Conservation (phyloP, 2,888 invertebrate species). For the Agriopis marginaria region DNA sequence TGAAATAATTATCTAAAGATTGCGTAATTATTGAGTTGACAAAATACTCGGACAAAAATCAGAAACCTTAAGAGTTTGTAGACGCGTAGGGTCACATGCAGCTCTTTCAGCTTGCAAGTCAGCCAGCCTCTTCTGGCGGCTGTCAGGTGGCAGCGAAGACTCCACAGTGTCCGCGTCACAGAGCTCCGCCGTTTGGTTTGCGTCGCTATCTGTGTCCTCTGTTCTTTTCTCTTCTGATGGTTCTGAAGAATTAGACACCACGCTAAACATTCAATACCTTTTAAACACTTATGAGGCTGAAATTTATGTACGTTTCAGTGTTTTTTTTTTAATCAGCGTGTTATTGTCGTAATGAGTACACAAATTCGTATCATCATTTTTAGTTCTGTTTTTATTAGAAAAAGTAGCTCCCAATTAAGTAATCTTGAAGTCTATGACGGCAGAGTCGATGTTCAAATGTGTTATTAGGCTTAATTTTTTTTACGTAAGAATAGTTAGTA, state of each 20-base stretch:
- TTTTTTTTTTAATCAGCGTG: constrained; percentile 11
- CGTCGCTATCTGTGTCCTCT: constrained; percentile 81
- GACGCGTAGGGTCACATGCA: constrained; percentile 92
- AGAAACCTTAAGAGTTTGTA: constrained; percentile 88
- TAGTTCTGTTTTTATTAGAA: not conserved
- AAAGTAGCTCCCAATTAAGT: not conserved
- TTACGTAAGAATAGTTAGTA: too few relatives aligned
- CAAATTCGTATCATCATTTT: constrained; percentile 23
- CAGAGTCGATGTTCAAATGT: not conserved
- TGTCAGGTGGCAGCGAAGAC: constrained; percentile 89
- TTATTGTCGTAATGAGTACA: constrained; percentile 25
- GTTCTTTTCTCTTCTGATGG: constrained; percentile 74
- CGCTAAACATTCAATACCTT: not conserved
- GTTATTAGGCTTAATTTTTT: not conserved
- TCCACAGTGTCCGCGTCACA: constrained; percentile 90
- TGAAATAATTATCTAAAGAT: too few relatives aligned
- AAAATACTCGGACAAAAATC: not conserved
- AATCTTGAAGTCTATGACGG: too few relatives aligned
- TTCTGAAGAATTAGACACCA: constrained; percentile 53
- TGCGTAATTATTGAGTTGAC: not conserved
- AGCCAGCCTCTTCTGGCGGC: constrained; percentile 88
- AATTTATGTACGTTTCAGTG: constrained; percentile 6
- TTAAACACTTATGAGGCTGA: not conserved
- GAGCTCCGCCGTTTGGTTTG: constrained; percentile 84
- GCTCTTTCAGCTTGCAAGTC: constrained; percentile 91